Conservation (phyloP, 1,140 invertebrate genomes). For the Papilio dardanus region DNA sequence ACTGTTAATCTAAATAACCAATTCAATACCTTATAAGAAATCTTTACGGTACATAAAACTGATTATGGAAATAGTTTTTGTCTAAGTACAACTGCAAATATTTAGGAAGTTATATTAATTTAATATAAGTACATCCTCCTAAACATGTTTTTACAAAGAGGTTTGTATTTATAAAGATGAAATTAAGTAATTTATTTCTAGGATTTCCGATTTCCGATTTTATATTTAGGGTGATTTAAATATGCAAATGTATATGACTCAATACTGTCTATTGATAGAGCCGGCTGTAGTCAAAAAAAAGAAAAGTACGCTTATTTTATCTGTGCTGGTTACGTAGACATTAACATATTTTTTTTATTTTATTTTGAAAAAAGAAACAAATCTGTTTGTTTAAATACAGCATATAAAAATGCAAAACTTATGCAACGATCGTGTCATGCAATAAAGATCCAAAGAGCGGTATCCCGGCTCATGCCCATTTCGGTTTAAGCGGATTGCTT, state of each 20-base stretch:
- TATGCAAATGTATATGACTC: not conserved
- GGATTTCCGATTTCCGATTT: not conserved
- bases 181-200: not conserved
- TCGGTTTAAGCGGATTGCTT: conserved; percentile 78
- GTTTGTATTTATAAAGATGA: not conserved
- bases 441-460: conserved; percentile 70
- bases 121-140: not conserved
- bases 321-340: not conserved
- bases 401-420: conserved; percentile 72
- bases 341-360: not conserved
- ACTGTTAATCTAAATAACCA: not conserved
- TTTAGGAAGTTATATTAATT: not conserved
- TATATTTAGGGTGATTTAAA: not conserved
- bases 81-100: no score
- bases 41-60: not conserved
- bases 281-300: no score
- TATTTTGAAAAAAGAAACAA: not conserved
- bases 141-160: not conserved
- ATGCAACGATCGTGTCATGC: conserved; percentile 70
- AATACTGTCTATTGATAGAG: no score
- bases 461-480: conserved; percentile 69
- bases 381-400: conserved; percentile 30
- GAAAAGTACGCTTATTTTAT: not conserved
- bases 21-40: not conserved
- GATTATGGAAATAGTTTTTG: no score